Evolutionary conservation across 1,140 invertebrate species (phyloP), one percentile per base, ranked within the genome.

Genomic region (Diabrotica virgifera): DNA sequence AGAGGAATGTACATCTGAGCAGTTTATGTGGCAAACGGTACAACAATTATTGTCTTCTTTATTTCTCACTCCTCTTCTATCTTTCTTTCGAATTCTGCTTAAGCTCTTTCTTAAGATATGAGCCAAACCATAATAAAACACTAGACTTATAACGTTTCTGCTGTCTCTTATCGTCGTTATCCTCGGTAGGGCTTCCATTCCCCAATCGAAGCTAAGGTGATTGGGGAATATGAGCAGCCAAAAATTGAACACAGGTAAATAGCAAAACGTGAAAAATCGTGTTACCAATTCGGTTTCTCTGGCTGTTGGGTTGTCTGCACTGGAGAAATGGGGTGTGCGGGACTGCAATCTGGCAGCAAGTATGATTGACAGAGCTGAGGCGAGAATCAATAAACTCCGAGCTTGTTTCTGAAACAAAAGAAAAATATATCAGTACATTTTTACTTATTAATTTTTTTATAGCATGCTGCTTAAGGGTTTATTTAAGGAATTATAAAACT

Each of bases 171-270:
- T 57, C 5, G 85, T 84, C 0, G 84, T 87, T 64, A 97, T 85
- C 59, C 91, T 82, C 0, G 94, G 92, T 69, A 97, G 88, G 0
- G 94, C 88, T 70, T 95, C 94, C 95, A 97, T 97, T 5, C 93
- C 94, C 95, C 95, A 97, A 77, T 97, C 95, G 78, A 96, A 97
- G 77, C 93, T 95, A 36, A 97, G 80, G 54, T 87, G 86, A 67
- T 86, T 85, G 7, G 95, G 95, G 72, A 86, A 93, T 2, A 96
- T 75, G 36, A 97, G 79, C 70, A 97, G 85, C 74, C 86, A 84
- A 65, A 93, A 87, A 79, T 96, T 96, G 70, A 95, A 90, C 5
- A 90, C 88, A 2, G 94, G 94, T 55, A 97, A 84, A 76, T 94
- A 96, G 63, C 88, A 81, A 79, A 96, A 96, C 7, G 94, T 97